These are phyloP conservation scores for Oxyura jamaicensis DNA, from an alignment of 2,113 vertebrate genomes.

Conservation along the genomic window DNA sequence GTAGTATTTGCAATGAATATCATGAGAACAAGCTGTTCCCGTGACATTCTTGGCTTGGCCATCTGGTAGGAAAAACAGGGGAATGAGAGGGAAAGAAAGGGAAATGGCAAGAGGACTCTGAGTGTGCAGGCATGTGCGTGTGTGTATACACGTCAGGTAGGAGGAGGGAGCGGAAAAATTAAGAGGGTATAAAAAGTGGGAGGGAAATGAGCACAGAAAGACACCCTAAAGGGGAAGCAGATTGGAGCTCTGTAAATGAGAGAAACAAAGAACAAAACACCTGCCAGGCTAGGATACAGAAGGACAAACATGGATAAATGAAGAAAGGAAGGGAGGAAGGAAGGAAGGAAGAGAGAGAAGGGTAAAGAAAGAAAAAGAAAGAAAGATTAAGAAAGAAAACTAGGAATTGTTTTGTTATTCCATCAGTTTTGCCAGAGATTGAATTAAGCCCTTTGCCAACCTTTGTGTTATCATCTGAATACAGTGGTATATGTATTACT, in stretches of 20 bases:
- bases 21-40: conserved; percentile 14
- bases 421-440: neutral
- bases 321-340: neutral
- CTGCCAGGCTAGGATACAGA: neutral
- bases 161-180: neutral
- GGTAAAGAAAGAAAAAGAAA: neutral
- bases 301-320: neutral
- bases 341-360: too few relatives aligned
- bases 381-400: neutral
- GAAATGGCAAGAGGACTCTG: neutral
- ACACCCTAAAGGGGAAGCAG: neutral
- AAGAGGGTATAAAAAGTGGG: neutral
- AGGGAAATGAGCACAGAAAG: neutral
- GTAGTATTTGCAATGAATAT: neutral
- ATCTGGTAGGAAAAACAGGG: conserved; percentile 13
- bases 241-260: neutral
- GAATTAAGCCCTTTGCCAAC: neutral
- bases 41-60: conserved; percentile 9
- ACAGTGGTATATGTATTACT: neutral
- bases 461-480: neutral
- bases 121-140: neutral
- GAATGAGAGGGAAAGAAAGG: conserved; percentile 7
- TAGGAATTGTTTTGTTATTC: neutral
- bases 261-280: neutral
- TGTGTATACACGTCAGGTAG: neutral